Evolutionary conservation across 2,113 vertebrate genomes (phyloP).

Genomic region (Cynoglossus semilaevis): DNA sequence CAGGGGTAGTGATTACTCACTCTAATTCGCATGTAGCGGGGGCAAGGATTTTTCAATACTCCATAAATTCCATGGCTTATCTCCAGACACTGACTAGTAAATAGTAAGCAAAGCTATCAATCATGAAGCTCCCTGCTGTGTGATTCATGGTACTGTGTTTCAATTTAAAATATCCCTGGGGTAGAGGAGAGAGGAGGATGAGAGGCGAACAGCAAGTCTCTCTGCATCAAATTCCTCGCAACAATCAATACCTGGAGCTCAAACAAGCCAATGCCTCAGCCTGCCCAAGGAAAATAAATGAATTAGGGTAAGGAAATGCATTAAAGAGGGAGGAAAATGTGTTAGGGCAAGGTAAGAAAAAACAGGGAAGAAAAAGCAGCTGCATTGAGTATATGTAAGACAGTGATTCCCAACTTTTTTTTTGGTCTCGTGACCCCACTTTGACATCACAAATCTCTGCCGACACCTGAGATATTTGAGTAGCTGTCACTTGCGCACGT

Average conservation of each 20-base stretch:
- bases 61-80: slow-evolving; percentile 73
- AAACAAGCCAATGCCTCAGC: slow-evolving; percentile 45
- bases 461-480: too few relatives aligned
- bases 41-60: slow-evolving; percentile 65
- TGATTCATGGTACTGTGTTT: slow-evolving; percentile 79
- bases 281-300: slow-evolving; percentile 58
- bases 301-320: slow-evolving; percentile 55
- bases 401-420: too few relatives aligned
- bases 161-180: slow-evolving; percentile 71
- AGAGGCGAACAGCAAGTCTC: slow-evolving; percentile 55
- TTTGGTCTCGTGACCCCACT: too few relatives aligned
- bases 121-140: slow-evolving; percentile 70
- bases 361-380: slow-evolving; percentile 44
- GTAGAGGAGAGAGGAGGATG: slow-evolving; percentile 24
- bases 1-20: slow-evolving; percentile 44
- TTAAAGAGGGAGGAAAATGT: slow-evolving; percentile 44
- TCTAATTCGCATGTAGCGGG: slow-evolving; percentile 67
- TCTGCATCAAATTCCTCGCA: slow-evolving; percentile 65
- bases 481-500: too few relatives aligned
- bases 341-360: slow-evolving; percentile 33
- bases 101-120: slow-evolving; percentile 75
- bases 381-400: slow-evolving; percentile 1
- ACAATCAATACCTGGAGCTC: slow-evolving; percentile 66
- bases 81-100: slow-evolving; percentile 75
- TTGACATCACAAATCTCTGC: too few relatives aligned